Conservation (phyloP, 2,797 vertebrate species). For the Cyprinella venusta region DNA sequence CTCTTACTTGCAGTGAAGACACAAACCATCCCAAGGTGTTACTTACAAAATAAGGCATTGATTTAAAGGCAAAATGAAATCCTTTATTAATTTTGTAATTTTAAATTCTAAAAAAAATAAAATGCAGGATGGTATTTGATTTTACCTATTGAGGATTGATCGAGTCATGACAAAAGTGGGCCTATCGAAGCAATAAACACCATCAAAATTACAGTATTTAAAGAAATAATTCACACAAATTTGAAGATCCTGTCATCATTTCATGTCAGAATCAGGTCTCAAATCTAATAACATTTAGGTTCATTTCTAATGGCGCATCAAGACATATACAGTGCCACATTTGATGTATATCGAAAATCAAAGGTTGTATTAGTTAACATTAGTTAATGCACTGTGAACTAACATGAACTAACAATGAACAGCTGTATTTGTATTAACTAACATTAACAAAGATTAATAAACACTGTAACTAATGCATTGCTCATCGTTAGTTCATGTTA, state of each 20-base stretch:
- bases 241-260: background rate
- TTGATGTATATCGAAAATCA: too few relatives aligned
- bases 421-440: too few relatives aligned
- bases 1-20: constrained; percentile 18
- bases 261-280: too few relatives aligned
- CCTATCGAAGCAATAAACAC: background rate
- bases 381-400: too few relatives aligned
- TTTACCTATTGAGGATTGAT: background rate
- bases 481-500: too few relatives aligned
- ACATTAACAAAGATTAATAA: too few relatives aligned
- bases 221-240: background rate
- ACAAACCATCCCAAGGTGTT: constrained; percentile 34
- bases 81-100: background rate
- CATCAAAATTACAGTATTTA: background rate
- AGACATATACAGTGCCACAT: background rate
- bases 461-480: too few relatives aligned
- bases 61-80: constrained; percentile 11
- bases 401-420: too few relatives aligned
- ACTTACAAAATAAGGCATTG: background rate
- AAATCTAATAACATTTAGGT: background rate
- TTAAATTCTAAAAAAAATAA: background rate
- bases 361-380: too few relatives aligned
- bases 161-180: background rate
- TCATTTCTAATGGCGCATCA: background rate
- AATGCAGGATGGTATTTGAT: too few relatives aligned